Evolutionary conservation across 2,888 invertebrate genomes (phyloP), one percentile per base, ranked within the genome.

Genomic region (Ernsta delagoae): DNA sequence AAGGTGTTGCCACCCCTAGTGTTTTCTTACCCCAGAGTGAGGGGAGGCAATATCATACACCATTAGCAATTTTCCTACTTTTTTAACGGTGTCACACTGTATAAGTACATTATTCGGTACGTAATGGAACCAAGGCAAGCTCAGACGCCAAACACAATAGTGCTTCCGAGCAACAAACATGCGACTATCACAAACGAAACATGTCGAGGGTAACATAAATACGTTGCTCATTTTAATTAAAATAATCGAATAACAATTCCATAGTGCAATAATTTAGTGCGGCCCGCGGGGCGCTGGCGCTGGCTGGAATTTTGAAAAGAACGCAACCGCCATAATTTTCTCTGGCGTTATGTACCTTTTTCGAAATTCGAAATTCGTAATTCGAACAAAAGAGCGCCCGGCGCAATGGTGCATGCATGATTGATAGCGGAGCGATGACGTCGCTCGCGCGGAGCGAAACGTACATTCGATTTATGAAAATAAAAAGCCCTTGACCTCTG

Each of bases 21-120:
- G 86, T 88, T 88, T 89, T 87, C 90, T 90, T 91, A 86, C 91
- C 89, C 91, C 80, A 86, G 84, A 87, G 85, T 85, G 79, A 87
- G 87, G 92, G 92, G 92, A 93, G 91, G 94, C 94, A 94, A 94
- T 94, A 94, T 94, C 93, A 94, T 93, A 93, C 93, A 91, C 94
- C 94, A 94, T 94, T 94, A 93, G 90, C 93, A 89, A 93, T 93
- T 92, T 93, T 85, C 87, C 82, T 89, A 90, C 88, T 93, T 94
- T 92, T 93, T 93, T 93, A 92, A 92, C 92, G 89, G 87, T 91
- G 92, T 92, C 90, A 88, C 91, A 88, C 83, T 86, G 88, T 83
- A 88, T 84, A 86, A 84, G 83, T 78, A 62, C 68, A 48, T 68
- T 68, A 68, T 68, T 68, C 62, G 57, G 36, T 12, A 11, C 36